Conservation (phyloP, 2,113 vertebrate species). For the Lophura nycthemera region DNA sequence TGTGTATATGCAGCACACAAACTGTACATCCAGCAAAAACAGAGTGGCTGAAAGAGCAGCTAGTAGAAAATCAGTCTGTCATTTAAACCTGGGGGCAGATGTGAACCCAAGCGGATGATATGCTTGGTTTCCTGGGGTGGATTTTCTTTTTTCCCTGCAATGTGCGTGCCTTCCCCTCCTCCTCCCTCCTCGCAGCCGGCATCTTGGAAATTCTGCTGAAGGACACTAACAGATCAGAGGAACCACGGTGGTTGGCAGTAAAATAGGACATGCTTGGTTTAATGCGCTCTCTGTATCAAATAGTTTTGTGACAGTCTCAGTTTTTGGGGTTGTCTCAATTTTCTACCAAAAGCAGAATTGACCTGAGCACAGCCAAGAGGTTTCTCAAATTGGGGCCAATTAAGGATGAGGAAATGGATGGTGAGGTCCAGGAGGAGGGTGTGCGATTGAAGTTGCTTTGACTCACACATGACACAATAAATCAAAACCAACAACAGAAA, state of each 20-base stretch:
- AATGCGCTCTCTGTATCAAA: background rate
- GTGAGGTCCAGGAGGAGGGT: background rate
- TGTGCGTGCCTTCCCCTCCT: background rate
- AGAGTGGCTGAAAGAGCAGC: conserved; percentile 54
- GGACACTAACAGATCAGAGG: background rate
- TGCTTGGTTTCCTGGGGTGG: conserved; percentile 37
- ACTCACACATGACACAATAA: background rate
- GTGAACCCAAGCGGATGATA: conserved; percentile 56
- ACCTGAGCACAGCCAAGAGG: background rate
- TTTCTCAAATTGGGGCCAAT: background rate
- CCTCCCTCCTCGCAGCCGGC: background rate
- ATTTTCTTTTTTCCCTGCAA: conserved; percentile 5
- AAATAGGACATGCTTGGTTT: background rate
- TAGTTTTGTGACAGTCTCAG: background rate
- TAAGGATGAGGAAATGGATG: background rate
- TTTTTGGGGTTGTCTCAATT: background rate
- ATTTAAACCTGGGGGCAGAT: conserved; percentile 65
- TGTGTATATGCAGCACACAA: conserved; percentile 30
- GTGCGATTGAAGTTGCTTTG: background rate
- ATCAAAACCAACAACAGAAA: background rate
- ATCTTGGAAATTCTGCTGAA: conserved; percentile 46
- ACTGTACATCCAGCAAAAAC: conserved; percentile 51
- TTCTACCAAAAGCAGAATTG: background rate
- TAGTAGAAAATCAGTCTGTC: conserved; percentile 67
- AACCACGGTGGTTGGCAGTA: background rate